Evolutionary conservation across 2,888 invertebrate genomes (phyloP), one percentile per base, ranked within the genome.

Genomic region (Dorcus hopei): DNA sequence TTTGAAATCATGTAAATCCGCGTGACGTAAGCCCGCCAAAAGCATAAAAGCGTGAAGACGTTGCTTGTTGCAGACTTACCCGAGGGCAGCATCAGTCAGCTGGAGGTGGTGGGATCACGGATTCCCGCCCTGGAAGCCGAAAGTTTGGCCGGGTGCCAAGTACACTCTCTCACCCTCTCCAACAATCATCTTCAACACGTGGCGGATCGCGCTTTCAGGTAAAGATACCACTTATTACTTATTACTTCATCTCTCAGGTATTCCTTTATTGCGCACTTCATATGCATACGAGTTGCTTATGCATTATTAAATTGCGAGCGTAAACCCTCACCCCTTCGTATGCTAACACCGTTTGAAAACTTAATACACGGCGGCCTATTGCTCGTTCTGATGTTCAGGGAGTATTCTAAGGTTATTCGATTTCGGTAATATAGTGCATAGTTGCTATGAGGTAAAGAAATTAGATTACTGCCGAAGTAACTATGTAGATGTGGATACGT

Each of bases 21-120:
- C 26, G 26, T 33, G 26, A 33, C 26, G 26, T 7, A 33, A 7
- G 26, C 26, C 3, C 26, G 26, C 26, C 26, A 33, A 33, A 33
- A 33, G 26, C 26, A 33, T 33, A 33, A 33, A 33, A 33, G 26
- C 26, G 26, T 33, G 26, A 33, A 33, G 26, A 33, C 38, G 11
- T 39, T 55, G 65, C 64, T 72, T 69, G 61, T 84, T 84, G 52
- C 85, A 93, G 93, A 90, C 79, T 86, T 92, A 76, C 88, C 91
- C 57, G 86, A 87, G 74, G 88, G 87, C 78, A 88, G 87, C 70
- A 85, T 93, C 70, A 87, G 89, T 63, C 91, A 92, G 74, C 82
- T 93, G 79, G 93, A 93, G 79, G 88, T 93, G 74, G 88, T 90
- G 67, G 90, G 88, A 77, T 90, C 92, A 61, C 88, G 88, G 71